A percentile compares a stretch with the other conserved stretches of the same genome.
Conservation (phyloP, 2,888 invertebrate genomes). For the Ophonus ardosiacus region DNA sequence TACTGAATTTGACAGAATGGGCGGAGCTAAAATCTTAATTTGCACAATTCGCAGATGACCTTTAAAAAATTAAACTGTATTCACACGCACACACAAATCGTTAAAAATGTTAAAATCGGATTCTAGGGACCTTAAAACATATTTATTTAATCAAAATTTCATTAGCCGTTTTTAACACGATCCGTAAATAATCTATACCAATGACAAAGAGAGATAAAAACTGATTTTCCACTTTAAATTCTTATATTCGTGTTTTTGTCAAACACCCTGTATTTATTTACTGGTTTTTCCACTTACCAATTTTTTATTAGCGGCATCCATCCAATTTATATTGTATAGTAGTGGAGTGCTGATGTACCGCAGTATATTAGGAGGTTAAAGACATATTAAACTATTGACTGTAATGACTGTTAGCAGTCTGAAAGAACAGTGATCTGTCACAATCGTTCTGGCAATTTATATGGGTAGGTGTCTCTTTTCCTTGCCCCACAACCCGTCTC, state of each 20-base stretch:
- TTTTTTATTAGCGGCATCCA: not conserved
- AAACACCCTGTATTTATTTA: no score
- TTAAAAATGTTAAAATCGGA: no score
- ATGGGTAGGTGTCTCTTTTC: conserved; percentile 3
- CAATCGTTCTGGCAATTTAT: conserved; percentile 31
- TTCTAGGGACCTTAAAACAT: no score
- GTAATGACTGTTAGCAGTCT: conserved; percentile 14
- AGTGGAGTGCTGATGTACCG: not conserved
- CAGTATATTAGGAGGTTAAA: conserved; percentile 56
- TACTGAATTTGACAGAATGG: no score
- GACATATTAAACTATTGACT: conserved; percentile 58
- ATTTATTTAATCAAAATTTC: no score
- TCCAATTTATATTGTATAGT: not conserved
- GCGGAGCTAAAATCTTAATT: no score
- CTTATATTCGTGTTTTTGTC: not conserved
- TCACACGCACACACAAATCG: no score
- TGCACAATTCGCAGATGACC: no score
- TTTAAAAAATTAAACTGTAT: no score
- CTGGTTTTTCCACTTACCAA: not conserved
- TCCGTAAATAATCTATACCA: no score
- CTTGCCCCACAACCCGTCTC: not conserved
- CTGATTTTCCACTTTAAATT: not conserved
- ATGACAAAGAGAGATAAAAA: no score
- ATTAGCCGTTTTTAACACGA: no score
- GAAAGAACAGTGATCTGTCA: conserved; percentile 15